A percentile compares a stretch with the other conserved stretches of the same genome.
These are phyloP conservation scores for Apodemia zela DNA, from an alignment of 2,888 invertebrate species.

Conservation along the genomic window DNA sequence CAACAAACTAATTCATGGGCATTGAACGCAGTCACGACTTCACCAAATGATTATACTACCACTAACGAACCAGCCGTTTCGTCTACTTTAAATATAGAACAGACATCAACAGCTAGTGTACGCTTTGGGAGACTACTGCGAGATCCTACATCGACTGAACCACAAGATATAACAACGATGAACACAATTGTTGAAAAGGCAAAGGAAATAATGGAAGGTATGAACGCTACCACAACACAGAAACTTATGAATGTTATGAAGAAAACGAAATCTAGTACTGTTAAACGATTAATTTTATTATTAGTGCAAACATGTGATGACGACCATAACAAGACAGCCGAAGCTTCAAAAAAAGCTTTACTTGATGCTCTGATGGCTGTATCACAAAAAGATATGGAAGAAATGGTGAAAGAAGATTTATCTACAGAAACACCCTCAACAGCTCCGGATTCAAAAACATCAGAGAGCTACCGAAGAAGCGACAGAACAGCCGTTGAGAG, in stretches of 20 bases:
- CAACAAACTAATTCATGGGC: slow-evolving; percentile 51
- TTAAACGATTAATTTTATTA: slow-evolving; percentile 85
- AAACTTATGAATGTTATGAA: slow-evolving; percentile 90
- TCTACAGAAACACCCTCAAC: slow-evolving; percentile 45
- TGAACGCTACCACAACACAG: slow-evolving; percentile 87
- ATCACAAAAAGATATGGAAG: slow-evolving; percentile 78
- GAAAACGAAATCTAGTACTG: slow-evolving; percentile 88
- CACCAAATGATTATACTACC: slow-evolving; percentile 46
- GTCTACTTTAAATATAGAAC: slow-evolving; percentile 51
- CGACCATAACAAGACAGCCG: slow-evolving; percentile 85
- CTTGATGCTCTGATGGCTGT: slow-evolving; percentile 85
- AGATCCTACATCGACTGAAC: slow-evolving; percentile 65
- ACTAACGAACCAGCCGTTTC: slow-evolving; percentile 55
- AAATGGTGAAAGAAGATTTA: slow-evolving; percentile 64
- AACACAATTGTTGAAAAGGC: slow-evolving; percentile 85
- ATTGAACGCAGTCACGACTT: slow-evolving; percentile 49
- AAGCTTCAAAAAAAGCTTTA: slow-evolving; percentile 84
- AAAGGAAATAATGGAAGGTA: slow-evolving; percentile 86
- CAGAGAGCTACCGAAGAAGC: slow-evolving; percentile 46
- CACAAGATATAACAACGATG: slow-evolving; percentile 83
- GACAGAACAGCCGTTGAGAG: slow-evolving; percentile 36
- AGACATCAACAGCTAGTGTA: slow-evolving; percentile 46
- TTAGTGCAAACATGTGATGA: slow-evolving; percentile 89
- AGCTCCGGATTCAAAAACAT: slow-evolving; percentile 40
- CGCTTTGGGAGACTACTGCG: slow-evolving; percentile 58